phyloP scores from a whole-genome alignment of 2,797 vertebrate species.

The Gobio occitaniae region DNA sequence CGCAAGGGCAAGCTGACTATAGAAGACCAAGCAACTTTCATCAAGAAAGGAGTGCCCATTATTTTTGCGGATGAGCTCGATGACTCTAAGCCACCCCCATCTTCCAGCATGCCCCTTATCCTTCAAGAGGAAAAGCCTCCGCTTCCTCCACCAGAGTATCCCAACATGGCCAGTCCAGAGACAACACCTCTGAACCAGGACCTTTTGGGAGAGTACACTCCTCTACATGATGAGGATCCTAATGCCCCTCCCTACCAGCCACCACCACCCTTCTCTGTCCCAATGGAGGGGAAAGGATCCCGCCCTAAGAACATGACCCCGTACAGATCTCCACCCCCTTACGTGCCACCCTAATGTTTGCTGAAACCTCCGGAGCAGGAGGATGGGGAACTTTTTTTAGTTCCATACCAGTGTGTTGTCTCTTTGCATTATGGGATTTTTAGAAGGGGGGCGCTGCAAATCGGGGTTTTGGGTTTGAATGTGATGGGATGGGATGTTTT shows the following conservation, averaged over 20 bases:
- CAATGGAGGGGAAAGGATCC: constrained; percentile 97
- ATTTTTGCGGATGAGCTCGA: constrained; percentile 98
- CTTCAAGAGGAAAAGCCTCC: constrained; percentile 98
- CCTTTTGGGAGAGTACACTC: constrained; percentile 91
- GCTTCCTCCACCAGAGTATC: constrained; percentile 93
- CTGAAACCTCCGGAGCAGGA: constrained; percentile 68
- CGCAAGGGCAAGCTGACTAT: constrained; percentile 96
- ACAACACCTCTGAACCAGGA: constrained; percentile 95
- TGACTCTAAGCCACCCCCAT: constrained; percentile 94
- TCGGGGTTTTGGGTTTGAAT: constrained; percentile 64
- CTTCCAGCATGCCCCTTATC: constrained; percentile 96
- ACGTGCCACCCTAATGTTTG: constrained; percentile 93
- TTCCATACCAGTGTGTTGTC: constrained; percentile 86
- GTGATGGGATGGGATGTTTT: constrained; percentile 50
- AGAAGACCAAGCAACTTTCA: constrained; percentile 98
- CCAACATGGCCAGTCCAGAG: constrained; percentile 91
- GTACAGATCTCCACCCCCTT: constrained; percentile 96
- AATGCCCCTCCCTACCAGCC: constrained; percentile 97
- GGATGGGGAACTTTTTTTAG: constrained; percentile 78
- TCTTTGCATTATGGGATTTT: constrained; percentile 73
- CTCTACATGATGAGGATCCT: constrained; percentile 93
- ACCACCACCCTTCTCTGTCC: constrained; percentile 94
- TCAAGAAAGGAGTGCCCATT: constrained; percentile 97
- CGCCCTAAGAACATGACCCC: constrained; percentile 99
- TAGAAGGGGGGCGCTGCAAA: constrained; percentile 68